Base-by-base conservation (phyloP, 2,888 invertebrate species). In the Neocrepidodera transversa region DNA sequence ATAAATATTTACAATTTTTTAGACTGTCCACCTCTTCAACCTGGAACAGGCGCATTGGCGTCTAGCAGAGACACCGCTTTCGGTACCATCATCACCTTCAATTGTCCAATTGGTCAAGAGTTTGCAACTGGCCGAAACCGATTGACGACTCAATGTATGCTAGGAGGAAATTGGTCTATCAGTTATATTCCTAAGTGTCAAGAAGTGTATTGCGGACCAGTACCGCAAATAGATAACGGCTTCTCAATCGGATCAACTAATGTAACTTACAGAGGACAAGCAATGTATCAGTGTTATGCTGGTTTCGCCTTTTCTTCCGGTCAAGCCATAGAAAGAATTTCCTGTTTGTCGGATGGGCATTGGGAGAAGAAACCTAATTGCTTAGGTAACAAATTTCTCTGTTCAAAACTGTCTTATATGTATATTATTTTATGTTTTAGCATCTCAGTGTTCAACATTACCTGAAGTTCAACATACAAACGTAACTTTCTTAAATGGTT, bases 211-310 rank as follows among this genome's bases (percentile, higher is more conserved):
- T 97, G 97, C 79, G 96, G 96, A 54, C 96, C 97, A 17, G 97
- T 97, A 45, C 97, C 97, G 54, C 97, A 97, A 84, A 97, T 97
- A 65, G 94, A 95, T 75, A 97, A 97, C 78, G 97, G 97, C 45
- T 97, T 96, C 80, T 96, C 96, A 1, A 95, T 95, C 76, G 94
- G 93, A 45, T 95, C 97, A 0, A 91, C 95, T 2, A 97, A 97
- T 79, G 97, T 97, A 5, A 97, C 96, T 0, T 97, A 93, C 76
- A 86, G 89, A 63, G 97, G 96, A 28, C 85, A 93, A 66, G 96
- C 96, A 54, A 95, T 93, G 78, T 97, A 97, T 78, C 95, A 96
- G 76, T 97, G 97, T 77, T 97, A 97, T 77, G 95, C 96, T 52
- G 97, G 95, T 38, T 96, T 96, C 76, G 93, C 93, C 49, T 97